phyloP scores from a whole-genome alignment of 2,113 vertebrate species.

The Dicentrarchus labrax region DNA sequence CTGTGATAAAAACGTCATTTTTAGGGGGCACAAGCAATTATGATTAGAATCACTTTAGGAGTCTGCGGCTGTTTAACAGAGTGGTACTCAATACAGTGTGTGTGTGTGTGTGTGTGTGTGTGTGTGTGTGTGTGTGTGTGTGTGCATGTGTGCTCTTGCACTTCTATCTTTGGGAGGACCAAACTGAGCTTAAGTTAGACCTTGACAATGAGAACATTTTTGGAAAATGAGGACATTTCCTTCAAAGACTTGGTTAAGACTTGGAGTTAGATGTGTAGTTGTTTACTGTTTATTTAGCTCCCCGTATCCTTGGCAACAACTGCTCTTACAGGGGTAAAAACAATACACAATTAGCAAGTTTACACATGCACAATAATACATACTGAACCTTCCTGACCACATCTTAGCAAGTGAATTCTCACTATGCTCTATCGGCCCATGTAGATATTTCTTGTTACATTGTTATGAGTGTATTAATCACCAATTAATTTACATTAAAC shows the following conservation, averaged over 20 bases:
- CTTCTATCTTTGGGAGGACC: neutral
- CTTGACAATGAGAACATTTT: neutral
- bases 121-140: neutral
- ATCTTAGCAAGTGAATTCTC: neutral
- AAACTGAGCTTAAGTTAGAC: neutral
- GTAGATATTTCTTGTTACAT: neutral
- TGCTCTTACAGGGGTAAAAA: neutral
- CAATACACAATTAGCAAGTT: neutral
- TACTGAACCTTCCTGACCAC: neutral
- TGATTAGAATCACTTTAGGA: conserved; percentile 48
- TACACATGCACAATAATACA: neutral
- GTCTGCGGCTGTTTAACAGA: conserved; percentile 47
- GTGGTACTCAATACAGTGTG: neutral
- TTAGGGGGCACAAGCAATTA: conserved; percentile 51
- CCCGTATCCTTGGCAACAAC: conserved; percentile 18
- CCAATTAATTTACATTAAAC: neutral
- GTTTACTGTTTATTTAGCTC: conserved; percentile 25
- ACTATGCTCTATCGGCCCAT: neutral
- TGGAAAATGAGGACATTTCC: neutral
- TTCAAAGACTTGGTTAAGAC: neutral
- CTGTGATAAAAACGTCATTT: conserved; percentile 65
- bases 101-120: conserved; percentile 7
- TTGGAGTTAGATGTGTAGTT: neutral
- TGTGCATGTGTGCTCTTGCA: neutral
- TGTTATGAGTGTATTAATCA: neutral